A percentile compares a stretch with the other conserved stretches of the same genome.
Conservation (phyloP, 2,113 vertebrate species). For the Epinephelus moara region DNA sequence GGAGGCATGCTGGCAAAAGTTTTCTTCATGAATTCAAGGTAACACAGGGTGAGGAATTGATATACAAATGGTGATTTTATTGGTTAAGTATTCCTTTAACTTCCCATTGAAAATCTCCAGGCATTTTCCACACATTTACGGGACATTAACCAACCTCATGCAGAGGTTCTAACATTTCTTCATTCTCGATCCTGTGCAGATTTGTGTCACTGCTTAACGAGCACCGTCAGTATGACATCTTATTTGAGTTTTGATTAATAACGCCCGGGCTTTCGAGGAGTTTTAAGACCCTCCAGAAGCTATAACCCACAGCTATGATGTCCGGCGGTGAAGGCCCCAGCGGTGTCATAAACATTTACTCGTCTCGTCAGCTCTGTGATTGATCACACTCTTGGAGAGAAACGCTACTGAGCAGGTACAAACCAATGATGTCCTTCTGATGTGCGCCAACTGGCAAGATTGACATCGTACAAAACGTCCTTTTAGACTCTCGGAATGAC, state of each 20-base stretch:
- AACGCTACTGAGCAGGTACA: background rate
- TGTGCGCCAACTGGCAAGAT: background rate
- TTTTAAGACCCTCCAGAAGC: conserved; percentile 15
- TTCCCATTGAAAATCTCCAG: too few species aligned
- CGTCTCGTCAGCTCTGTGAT: conserved; percentile 22
- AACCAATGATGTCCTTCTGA: background rate
- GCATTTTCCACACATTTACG: too few species aligned
- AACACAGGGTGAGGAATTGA: too few species aligned
- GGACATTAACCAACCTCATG: too few species aligned
- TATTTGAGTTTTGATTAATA: conserved; percentile 13
- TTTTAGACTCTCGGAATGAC: background rate
- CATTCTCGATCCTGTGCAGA: too few species aligned
- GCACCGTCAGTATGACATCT: background rate
- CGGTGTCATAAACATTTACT: background rate
- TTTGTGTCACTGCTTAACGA: too few species aligned
- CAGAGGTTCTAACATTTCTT: too few species aligned
- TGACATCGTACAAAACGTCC: background rate
- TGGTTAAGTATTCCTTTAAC: too few species aligned
- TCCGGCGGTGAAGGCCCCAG: conserved; percentile 5
- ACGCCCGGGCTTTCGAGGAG: background rate
- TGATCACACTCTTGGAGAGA: conserved; percentile 6
- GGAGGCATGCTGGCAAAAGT: too few species aligned
- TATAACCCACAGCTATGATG: conserved; percentile 13
- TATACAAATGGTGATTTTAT: too few species aligned
- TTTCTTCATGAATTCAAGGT: too few species aligned